Percentiles rank a stretch among this genome's conserved stretches.
Evolutionary conservation across 1,140 invertebrate genomes (phyloP).

Genomic region (Aphis craccivora): DNA sequence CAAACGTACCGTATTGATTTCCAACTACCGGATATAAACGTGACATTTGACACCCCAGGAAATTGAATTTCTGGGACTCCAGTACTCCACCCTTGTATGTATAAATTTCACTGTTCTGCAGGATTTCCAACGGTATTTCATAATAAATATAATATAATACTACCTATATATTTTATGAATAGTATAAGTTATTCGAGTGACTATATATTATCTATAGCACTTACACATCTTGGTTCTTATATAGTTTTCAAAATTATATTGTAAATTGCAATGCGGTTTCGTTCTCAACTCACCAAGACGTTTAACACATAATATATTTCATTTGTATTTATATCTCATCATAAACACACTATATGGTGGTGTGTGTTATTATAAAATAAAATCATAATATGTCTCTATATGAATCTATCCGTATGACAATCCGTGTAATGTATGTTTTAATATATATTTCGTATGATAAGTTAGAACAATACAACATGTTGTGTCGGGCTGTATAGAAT

Average conservation of each 20-base stretch:
- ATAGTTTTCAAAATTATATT: background rate
- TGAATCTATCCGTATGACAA: too few relatives aligned
- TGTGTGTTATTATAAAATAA: too few relatives aligned
- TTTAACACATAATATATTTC: background rate
- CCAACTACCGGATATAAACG: background rate
- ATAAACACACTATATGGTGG: too few relatives aligned
- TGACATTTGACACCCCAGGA: slow-evolving; percentile 11
- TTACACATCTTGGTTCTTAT: background rate
- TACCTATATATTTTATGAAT: background rate
- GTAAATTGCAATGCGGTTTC: background rate
- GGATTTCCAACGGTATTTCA: background rate
- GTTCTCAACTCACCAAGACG: background rate
- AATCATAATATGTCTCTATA: too few relatives aligned
- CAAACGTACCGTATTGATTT: slow-evolving; percentile 34
- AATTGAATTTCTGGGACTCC: background rate
- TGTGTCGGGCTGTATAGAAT: too few relatives aligned
- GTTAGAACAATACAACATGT: too few relatives aligned
- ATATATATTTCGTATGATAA: too few relatives aligned
- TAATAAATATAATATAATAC: background rate
- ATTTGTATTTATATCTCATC: background rate
- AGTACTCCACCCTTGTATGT: background rate
- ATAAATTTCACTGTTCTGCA: background rate
- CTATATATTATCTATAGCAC: background rate
- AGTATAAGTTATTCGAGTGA: background rate
- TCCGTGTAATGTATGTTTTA: too few relatives aligned